Percentiles rank a stretch among this genome's conserved stretches.
Evolutionary conservation across 1,140 invertebrate species (phyloP).

Genomic region (Nasonia longicornis): DNA sequence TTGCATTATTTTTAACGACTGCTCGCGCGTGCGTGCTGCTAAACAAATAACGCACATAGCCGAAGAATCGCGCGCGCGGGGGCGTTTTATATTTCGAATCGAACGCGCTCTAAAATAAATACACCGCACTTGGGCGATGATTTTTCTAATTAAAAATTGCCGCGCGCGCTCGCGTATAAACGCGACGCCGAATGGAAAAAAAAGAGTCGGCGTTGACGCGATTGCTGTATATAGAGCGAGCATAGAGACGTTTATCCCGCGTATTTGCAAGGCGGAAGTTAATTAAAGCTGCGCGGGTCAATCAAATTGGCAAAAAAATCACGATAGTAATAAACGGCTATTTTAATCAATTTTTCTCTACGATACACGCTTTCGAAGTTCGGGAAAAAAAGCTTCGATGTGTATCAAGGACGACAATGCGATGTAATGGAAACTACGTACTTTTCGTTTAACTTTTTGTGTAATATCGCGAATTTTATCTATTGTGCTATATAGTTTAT

Average conservation of each 20-base stretch:
- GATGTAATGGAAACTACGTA: constrained; percentile 9
- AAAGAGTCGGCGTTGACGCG: neutral
- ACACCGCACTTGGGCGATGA: neutral
- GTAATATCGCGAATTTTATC: neutral
- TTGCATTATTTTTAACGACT: constrained; percentile 5
- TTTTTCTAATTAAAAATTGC: constrained; percentile 33
- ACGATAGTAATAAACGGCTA: constrained; percentile 27
- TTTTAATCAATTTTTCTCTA: constrained; percentile 29
- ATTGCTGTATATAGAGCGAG: no score
- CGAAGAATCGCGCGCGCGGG: no score
- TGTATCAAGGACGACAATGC: constrained; percentile 4
- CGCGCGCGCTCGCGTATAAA: neutral
- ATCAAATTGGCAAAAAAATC: constrained; percentile 20
- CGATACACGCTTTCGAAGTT: neutral
- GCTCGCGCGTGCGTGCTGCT: neutral
- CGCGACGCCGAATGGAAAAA: neutral
- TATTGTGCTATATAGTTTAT: neutral
- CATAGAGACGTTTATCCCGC: constrained; percentile 21
- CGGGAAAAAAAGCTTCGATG: neutral
- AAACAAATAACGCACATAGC: neutral
- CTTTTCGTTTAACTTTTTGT: constrained; percentile 18
- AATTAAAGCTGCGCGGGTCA: constrained; percentile 36
- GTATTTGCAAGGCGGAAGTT: constrained; percentile 29
- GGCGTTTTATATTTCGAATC: neutral
- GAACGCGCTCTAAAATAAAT: constrained; percentile 1